Conservation (phyloP, 2,797 vertebrate genomes). For the Lepus townsendii region DNA sequence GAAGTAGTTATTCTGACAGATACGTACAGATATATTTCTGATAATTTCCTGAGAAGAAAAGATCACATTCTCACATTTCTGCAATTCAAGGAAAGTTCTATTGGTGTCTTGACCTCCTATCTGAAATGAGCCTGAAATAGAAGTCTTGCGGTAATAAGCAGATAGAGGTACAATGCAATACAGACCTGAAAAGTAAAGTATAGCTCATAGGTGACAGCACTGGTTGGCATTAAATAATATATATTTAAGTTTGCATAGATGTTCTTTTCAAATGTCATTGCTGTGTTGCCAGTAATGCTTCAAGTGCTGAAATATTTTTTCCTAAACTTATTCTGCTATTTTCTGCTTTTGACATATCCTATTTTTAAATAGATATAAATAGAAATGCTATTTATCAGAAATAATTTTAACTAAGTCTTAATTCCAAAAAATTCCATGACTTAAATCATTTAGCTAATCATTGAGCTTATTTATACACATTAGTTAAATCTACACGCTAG, state of each 20-base stretch:
- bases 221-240: constrained; percentile 41
- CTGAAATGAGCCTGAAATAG: neutral
- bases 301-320: constrained; percentile 41
- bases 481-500: neutral
- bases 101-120: constrained; percentile 31
- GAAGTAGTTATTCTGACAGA: neutral
- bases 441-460: constrained; percentile 39
- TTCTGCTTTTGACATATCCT: neutral
- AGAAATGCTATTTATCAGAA: constrained; percentile 25
- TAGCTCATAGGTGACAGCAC: neutral
- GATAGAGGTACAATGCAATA: neutral
- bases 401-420: constrained; percentile 44
- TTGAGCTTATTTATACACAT: neutral
- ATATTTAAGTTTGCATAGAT: constrained; percentile 27
- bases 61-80: neutral
- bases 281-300: constrained; percentile 33
- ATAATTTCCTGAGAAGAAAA: constrained; percentile 36
- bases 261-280: constrained; percentile 48
- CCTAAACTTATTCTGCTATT: constrained; percentile 57
- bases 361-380: constrained; percentile 42
- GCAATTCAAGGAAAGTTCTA: neutral
- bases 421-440: neutral
- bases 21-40: neutral
- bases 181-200: neutral
- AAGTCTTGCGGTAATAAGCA: neutral